These are phyloP conservation scores for Xestia xanthographa DNA, from an alignment of 2,888 invertebrate species.

Conservation along the genomic window DNA sequence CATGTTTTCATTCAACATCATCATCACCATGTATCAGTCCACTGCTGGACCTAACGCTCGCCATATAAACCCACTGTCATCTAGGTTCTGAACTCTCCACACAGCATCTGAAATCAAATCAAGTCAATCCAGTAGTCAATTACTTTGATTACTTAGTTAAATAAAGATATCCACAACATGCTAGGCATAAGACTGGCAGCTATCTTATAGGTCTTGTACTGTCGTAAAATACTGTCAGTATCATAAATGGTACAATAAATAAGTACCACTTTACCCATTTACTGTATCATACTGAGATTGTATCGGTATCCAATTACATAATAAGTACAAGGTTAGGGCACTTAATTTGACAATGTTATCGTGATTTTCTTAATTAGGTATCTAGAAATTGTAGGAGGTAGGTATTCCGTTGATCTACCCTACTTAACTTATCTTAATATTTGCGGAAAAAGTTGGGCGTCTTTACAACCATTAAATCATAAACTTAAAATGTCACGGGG, in stretches of 20 bases:
- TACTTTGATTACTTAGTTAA: conserved; percentile 7
- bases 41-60: not conserved
- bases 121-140: conserved; percentile 7
- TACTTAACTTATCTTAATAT: not conserved
- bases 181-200: not conserved
- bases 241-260: conserved; percentile 53
- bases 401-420: not conserved
- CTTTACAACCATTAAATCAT: not conserved
- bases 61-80: not conserved
- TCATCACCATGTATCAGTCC: too few relatives aligned
- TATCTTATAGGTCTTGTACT: conserved; percentile 21
- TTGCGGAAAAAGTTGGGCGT: not conserved
- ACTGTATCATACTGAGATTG: conserved; percentile 30
- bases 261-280: conserved; percentile 38
- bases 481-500: too few relatives aligned
- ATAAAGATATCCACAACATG: conserved; percentile 32
- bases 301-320: conserved; percentile 42
- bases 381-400: not conserved
- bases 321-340: conserved; percentile 14
- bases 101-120: not conserved
- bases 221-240: conserved; percentile 46
- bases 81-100: not conserved
- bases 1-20: not conserved
- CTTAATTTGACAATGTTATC: conserved; percentile 9
- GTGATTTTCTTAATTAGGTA: not conserved